Evolutionary conservation across 2,113 vertebrate genomes (phyloP), one percentile per base, ranked within the genome.

Genomic region (Platycercus adscitus): DNA sequence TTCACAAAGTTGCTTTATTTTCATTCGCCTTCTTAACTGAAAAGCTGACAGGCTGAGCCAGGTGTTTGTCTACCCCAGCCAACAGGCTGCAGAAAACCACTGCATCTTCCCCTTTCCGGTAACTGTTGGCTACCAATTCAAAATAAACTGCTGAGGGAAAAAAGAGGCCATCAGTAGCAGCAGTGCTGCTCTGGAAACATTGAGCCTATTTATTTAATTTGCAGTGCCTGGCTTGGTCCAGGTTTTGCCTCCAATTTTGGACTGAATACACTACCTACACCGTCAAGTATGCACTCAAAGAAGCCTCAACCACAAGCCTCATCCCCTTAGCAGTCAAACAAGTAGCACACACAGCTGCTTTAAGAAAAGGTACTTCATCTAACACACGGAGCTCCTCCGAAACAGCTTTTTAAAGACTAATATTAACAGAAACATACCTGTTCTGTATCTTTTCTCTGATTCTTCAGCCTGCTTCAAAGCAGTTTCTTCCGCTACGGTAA

Each of bases 381-480:
- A n/a, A n/a, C 14, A 18, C 5, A 3, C 4, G 6, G 3, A 46
- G 19, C 55, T 75, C 23, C 33, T 41, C 37, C 29, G 1, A 52
- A 6, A 9, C 24, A 35, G 13, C 29, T 50, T 44, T 72, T 33
- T 16, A 52, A 65, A 18, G n/a, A 23, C 11, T 60, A 15, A 9
- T 39, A 17, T 19, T 37, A 52, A 43, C 6, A 60, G 5, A 81
- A 72, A 65, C 75, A 17, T 93, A 99, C 99, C 99, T 98, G 68
- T 96, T 44, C 81, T 94, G 25, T 99, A 97, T 63, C 99, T 97
- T 56, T 91, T 77, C 84, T 99, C 99, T 2, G 99, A 98, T 65
- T 98, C 98, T 75, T 97, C 96, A 37, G 99, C 99, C 97, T 99
- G 99, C 94, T 97, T 98, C 96, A 99, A 81, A 16, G 99, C 99